Base-by-base conservation (phyloP, 2,113 vertebrate species). In the Synchiropus splendidus region DNA sequence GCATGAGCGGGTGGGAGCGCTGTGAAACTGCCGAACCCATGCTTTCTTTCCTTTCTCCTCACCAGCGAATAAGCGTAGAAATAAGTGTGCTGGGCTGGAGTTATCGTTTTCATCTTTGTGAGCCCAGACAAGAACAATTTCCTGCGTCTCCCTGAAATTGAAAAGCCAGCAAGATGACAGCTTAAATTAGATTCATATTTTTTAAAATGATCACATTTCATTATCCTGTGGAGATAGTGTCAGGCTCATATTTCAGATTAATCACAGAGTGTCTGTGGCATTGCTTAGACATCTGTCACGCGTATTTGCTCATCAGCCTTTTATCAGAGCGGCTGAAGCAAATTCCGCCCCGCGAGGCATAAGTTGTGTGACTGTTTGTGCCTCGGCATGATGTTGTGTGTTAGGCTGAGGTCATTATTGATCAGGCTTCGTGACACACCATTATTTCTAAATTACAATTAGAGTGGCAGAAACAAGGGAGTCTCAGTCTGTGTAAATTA, bases 71-170 rank as follows among this genome's bases (percentile, higher is more conserved):
- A n/a, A n/a, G n/a, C n/a, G n/a, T n/a, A n/a, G n/a, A n/a, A n/a
- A n/a, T n/a, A 4, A n/a, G 36, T 10, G 31, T 56, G 14, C 48
- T 6, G 36, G 45, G 51, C 11, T 18, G 21, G 9, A 46, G 16
- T 31, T 18, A 47, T 51, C 44, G 11, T 47, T 36, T 8, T 43
- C 36, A 48, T 42, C 45, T 21, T 39, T 46, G 14, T 36, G 27
- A 51, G 44, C 41, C 44, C 45, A 48, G 58, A 65, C 65, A 58
- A 75, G 75, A 70, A 75, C 61, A 71, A 78, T 82, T 81, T 80
- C 70, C 56, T 60, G 32, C 43, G 45, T 18, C 46, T 61, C 36
- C 31, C 11, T 72, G 47, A 67, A 61, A 41, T 46, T 36, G 62
- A 74, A 50, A 70, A 59, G 51, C 56, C 27, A 12, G 48, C 61